Evolutionary conservation across 2,113 vertebrate genomes (phyloP).

Genomic region (Xyrauchen texanus): DNA sequence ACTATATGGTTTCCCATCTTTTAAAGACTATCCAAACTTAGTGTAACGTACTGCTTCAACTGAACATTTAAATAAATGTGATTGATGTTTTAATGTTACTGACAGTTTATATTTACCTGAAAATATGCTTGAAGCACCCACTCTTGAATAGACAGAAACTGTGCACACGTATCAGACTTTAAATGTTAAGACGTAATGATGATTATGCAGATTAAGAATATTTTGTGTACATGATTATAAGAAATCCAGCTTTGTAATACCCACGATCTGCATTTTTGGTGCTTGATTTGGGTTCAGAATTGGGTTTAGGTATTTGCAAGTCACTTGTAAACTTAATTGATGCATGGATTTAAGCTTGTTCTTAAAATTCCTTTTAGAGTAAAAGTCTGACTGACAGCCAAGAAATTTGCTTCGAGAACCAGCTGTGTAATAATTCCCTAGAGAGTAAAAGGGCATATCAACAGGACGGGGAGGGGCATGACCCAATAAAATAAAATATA

Average conservation of each 20-base stretch:
- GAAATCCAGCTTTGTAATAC: too few relatives aligned
- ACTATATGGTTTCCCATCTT: neutral
- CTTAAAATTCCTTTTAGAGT: slow-evolving; percentile 46
- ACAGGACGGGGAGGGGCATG: slow-evolving; percentile 24
- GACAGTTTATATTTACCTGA: too few relatives aligned
- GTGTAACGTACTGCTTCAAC: neutral
- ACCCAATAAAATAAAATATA: neutral
- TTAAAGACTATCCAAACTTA: neutral
- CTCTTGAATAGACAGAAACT: too few relatives aligned
- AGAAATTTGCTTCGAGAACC: slow-evolving; percentile 41
- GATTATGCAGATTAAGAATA: neutral
- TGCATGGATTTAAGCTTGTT: slow-evolving; percentile 24
- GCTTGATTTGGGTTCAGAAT: neutral
- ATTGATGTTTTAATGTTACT: too few relatives aligned
- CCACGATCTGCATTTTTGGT: neutral
- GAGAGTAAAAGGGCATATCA: slow-evolving; percentile 8
- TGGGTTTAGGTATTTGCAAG: neutral
- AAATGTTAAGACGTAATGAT: too few relatives aligned
- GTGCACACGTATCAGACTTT: too few relatives aligned
- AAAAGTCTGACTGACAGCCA: slow-evolving; percentile 51
- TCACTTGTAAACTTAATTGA: slow-evolving; percentile 31
- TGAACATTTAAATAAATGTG: too few relatives aligned
- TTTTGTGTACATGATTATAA: neutral
- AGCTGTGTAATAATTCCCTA: slow-evolving; percentile 9
- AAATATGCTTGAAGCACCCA: too few relatives aligned